A percentile compares a stretch with the other conserved stretches of the same genome.
phyloP scores from a whole-genome alignment of 2,888 invertebrate genomes.

The Megamerina dolium region DNA sequence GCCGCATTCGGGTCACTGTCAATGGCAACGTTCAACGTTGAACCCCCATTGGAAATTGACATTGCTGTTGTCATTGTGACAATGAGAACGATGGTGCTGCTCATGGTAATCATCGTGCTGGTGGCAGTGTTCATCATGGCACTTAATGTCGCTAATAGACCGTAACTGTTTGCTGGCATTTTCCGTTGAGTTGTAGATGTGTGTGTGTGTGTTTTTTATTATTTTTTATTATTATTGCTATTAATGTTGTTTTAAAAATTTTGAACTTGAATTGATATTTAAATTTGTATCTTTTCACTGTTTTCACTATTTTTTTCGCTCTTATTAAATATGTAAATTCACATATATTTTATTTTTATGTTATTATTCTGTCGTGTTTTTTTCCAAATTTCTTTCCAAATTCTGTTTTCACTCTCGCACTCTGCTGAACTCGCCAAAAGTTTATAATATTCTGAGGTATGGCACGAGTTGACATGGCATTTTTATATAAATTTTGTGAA shows the following conservation, averaged over 20 bases:
- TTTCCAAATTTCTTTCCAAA: too few species aligned
- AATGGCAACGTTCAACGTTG: constrained; percentile 6
- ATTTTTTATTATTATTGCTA: constrained; percentile 7
- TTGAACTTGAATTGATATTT: background rate
- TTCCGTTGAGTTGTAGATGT: background rate
- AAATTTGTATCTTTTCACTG: background rate
- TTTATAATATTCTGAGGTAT: constrained; percentile 34
- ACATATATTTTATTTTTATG: background rate
- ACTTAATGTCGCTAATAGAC: constrained; percentile 26
- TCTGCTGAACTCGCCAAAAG: constrained; percentile 16
- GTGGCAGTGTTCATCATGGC: constrained; percentile 12
- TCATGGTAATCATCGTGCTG: background rate
- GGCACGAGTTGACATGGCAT: constrained; percentile 21
- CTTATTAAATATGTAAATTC: too few species aligned
- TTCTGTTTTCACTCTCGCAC: background rate
- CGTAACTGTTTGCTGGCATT: constrained; percentile 15
- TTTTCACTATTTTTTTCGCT: constrained; percentile 4
- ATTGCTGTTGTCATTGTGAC: too few species aligned
- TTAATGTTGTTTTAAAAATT: constrained; percentile 7
- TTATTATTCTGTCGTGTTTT: background rate
- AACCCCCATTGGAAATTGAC: constrained; percentile 1
- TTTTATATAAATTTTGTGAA: constrained; percentile 37
- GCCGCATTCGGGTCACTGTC: background rate
- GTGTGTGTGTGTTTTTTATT: too few species aligned
- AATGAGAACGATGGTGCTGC: background rate